Conservation (phyloP, 2,888 invertebrate genomes). For the Seira ritae region DNA sequence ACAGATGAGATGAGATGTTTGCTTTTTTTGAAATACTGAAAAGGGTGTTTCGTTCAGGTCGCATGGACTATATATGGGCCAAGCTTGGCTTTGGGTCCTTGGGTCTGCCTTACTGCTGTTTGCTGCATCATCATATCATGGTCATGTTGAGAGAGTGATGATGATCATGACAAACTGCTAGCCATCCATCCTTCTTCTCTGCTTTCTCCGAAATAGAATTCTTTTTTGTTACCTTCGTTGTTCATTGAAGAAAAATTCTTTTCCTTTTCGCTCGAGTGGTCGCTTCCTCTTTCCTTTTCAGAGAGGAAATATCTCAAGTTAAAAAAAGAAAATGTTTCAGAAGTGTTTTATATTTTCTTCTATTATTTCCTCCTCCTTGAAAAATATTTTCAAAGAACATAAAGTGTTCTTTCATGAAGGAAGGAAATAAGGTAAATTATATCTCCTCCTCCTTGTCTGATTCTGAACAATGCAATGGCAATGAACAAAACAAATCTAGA, state of each 20-base stretch:
- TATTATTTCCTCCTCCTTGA: background rate
- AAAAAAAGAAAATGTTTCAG: background rate
- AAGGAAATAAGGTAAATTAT: no score
- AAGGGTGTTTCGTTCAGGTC: no score
- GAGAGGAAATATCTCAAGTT: background rate
- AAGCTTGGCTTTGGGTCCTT: no score
- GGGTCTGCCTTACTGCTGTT: background rate
- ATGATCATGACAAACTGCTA: slow-evolving; percentile 18
- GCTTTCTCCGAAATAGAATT: slow-evolving; percentile 5
- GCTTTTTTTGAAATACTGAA: no score
- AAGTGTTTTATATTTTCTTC: background rate
- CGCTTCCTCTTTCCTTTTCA: background rate
- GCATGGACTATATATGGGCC: no score
- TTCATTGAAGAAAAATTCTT: slow-evolving; percentile 6
- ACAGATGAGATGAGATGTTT: background rate
- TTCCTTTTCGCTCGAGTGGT: background rate
- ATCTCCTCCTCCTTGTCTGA: no score
- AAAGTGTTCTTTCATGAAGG: background rate
- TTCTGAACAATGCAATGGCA: no score
- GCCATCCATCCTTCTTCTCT: slow-evolving; percentile 2
- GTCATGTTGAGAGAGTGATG: slow-evolving; percentile 9
- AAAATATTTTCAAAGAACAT: background rate
- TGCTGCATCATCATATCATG: background rate
- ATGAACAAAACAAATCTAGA: no score
- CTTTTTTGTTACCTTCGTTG: background rate